These are phyloP conservation scores for Anodontia alba DNA, from an alignment of 2,888 invertebrate genomes.

Conservation along the genomic window DNA sequence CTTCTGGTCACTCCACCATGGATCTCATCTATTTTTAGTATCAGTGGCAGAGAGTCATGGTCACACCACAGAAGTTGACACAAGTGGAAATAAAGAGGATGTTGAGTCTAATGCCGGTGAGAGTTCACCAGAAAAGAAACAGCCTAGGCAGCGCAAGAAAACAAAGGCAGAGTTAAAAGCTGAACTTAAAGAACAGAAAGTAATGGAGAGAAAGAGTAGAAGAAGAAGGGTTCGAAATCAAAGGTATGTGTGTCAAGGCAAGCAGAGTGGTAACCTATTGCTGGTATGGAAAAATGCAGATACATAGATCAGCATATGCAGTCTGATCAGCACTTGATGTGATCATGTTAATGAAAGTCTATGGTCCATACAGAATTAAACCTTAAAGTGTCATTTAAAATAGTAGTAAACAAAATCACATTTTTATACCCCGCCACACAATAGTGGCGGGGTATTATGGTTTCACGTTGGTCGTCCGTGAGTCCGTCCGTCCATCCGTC, in stretches of 20 bases:
- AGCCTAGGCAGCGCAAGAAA: constrained; percentile 64
- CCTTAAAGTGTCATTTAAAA: too few species aligned
- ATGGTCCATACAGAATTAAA: too few species aligned
- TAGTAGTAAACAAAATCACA: too few species aligned
- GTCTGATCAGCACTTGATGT: too few species aligned
- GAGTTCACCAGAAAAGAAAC: constrained; percentile 46
- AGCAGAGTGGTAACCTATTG: too few species aligned
- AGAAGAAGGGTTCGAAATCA: constrained; percentile 83
- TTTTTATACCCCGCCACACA: too few species aligned
- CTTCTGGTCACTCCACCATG: too few species aligned
- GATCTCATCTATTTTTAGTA: background rate
- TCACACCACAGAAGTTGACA: constrained; percentile 18
- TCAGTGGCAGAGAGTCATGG: background rate
- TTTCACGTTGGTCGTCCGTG: too few species aligned
- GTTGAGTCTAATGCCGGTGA: constrained; percentile 24
- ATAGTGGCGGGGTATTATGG: too few species aligned
- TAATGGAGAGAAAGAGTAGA: constrained; percentile 81
- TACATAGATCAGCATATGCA: too few species aligned
- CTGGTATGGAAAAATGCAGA: background rate
- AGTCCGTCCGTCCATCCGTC: too few species aligned
- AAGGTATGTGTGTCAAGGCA: constrained; percentile 61
- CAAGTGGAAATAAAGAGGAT: constrained; percentile 8
- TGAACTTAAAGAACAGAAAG: constrained; percentile 81
- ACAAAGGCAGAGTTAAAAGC: constrained; percentile 82
- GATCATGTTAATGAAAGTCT: too few species aligned